A percentile compares a stretch with the other conserved stretches of the same genome.
Evolutionary conservation across 2,888 invertebrate genomes (phyloP).

Genomic region (Cryptocephalus primarius): DNA sequence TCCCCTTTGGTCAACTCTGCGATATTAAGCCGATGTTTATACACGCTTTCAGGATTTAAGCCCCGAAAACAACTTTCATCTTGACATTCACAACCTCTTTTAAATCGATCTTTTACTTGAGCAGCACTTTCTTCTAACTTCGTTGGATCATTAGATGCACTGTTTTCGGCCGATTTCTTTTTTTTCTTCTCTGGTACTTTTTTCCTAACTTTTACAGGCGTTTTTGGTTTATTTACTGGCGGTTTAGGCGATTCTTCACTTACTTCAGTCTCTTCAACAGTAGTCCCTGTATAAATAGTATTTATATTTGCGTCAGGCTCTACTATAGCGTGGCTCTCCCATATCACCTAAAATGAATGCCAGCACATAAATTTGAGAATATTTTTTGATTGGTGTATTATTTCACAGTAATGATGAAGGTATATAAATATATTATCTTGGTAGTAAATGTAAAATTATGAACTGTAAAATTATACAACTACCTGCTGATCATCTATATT

Average conservation of each 20-base stretch:
- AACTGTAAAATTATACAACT: constrained; percentile 18
- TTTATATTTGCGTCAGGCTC: constrained; percentile 37
- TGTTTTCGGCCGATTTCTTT: constrained; percentile 34
- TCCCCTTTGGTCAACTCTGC: constrained; percentile 71
- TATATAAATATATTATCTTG: neutral
- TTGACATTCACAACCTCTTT: constrained; percentile 65
- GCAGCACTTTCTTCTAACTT: constrained; percentile 59
- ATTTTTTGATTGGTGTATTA: neutral
- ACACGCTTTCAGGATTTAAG: constrained; percentile 64
- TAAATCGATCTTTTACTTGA: constrained; percentile 58
- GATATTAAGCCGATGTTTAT: constrained; percentile 64
- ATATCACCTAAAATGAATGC: constrained; percentile 44
- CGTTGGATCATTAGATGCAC: constrained; percentile 43
- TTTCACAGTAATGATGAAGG: neutral
- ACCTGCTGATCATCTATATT: constrained; percentile 37
- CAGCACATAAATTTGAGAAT: constrained; percentile 3
- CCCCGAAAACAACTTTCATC: constrained; percentile 64
- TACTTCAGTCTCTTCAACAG: constrained; percentile 14
- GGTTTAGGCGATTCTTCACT: constrained; percentile 14
- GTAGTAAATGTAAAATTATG: neutral
- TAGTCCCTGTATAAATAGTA: constrained; percentile 27
- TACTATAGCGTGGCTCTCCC: constrained; percentile 56
- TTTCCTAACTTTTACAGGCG: constrained; percentile 38
- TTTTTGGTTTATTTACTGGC: constrained; percentile 23
- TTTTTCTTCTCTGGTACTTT: constrained; percentile 40